phyloP scores from a whole-genome alignment of 2,888 invertebrate species.

The Stenurella melanura region DNA sequence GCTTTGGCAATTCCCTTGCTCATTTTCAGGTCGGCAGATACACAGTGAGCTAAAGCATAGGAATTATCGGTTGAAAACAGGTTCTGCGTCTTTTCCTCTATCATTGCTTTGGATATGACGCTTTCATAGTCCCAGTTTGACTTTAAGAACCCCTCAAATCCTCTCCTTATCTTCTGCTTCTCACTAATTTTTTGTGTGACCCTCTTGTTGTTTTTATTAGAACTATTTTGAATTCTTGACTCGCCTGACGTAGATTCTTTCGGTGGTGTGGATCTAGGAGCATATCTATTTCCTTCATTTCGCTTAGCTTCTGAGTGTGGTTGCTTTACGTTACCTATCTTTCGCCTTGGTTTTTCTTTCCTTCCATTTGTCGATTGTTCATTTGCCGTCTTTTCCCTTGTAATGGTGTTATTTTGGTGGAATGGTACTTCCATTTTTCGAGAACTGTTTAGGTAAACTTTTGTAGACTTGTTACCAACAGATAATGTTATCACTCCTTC shows the following conservation, averaged over 20 bases:
- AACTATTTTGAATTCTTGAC: too few species aligned
- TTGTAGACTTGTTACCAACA: too few species aligned
- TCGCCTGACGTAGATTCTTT: too few species aligned
- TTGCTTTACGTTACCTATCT: not conserved
- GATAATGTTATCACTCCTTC: not conserved
- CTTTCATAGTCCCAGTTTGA: not conserved
- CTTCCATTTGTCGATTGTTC: too few species aligned
- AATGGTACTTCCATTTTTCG: not conserved
- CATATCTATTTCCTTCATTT: too few species aligned
- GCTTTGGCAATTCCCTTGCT: not conserved
- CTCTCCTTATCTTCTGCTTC: not conserved
- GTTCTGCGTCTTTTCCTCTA: not conserved
- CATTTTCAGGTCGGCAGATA: constrained; percentile 10
- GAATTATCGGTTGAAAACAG: not conserved
- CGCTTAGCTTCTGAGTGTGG: not conserved
- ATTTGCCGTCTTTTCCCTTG: not conserved
- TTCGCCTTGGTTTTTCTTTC: too few species aligned
- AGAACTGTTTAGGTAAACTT: not conserved
- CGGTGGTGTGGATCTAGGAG: too few species aligned
- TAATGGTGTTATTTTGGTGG: not conserved
- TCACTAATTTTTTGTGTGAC: not conserved
- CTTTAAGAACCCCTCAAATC: not conserved
- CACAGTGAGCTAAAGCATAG: not conserved
- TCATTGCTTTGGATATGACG: not conserved
- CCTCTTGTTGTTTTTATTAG: not conserved